These are phyloP conservation scores for Aphis gossypii DNA, from an alignment of 1,140 invertebrate genomes.

Conservation along the genomic window DNA sequence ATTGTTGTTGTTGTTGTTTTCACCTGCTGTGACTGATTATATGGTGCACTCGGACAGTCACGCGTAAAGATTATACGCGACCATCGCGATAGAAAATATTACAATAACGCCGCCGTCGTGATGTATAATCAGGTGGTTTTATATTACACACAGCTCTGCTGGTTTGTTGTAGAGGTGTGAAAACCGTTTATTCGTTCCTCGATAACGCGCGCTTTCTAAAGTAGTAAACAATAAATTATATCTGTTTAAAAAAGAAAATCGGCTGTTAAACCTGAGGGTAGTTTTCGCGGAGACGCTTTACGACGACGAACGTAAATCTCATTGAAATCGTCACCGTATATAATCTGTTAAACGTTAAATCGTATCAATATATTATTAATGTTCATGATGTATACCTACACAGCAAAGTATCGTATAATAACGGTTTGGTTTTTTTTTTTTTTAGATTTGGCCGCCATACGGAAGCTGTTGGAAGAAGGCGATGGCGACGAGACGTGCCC, in stretches of 20 bases:
- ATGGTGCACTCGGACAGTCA: background rate
- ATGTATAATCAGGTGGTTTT: background rate
- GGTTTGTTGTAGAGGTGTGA: background rate
- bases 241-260: background rate
- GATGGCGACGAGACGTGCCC: conserved; percentile 71
- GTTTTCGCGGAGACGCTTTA: background rate
- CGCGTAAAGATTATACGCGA: background rate
- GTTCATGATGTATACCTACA: too few species aligned
- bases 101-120: background rate
- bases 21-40: background rate
- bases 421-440: background rate
- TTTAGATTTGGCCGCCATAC: conserved; percentile 78
- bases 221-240: background rate
- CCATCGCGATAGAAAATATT: background rate
- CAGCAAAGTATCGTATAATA: background rate
- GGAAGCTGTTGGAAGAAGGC: conserved; percentile 71
- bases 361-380: background rate
- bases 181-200: background rate
- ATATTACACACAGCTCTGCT: background rate
- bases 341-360: background rate
- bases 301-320: background rate
- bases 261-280: background rate
- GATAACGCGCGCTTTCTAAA: background rate
- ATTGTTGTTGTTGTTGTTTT: conserved; percentile 41
- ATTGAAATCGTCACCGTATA: background rate